Conservation (phyloP, 1,140 invertebrate species). For the Cydia pomonella region DNA sequence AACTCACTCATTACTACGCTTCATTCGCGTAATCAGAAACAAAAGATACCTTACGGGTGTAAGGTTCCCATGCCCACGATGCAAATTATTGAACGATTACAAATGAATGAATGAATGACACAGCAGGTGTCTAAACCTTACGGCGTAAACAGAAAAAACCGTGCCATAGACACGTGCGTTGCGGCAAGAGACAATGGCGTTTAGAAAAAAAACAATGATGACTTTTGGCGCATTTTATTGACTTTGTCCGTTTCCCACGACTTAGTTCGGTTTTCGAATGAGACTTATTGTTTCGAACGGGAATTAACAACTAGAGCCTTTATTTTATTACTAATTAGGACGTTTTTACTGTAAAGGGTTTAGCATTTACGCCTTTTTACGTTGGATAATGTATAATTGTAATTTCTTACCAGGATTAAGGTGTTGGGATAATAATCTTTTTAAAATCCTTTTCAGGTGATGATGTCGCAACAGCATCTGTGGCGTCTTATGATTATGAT, state of each 20-base stretch:
- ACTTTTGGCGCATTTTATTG: conserved; percentile 52
- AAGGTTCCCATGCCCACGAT: conserved; percentile 48
- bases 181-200: conserved; percentile 62
- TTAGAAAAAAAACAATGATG: conserved; percentile 54
- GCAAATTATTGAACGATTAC: conserved; percentile 58
- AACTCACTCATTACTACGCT: background rate
- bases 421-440: conserved; percentile 14
- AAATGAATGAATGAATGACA: conserved; percentile 62
- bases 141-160: conserved; percentile 46
- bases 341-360: background rate
- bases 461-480: conserved; percentile 23
- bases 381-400: background rate
- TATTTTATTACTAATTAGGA: background rate
- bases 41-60: conserved; percentile 18
- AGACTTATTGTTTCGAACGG: background rate
- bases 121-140: conserved; percentile 59
- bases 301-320: background rate
- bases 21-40: conserved; percentile 11
- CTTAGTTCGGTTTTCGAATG: background rate
- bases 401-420: conserved; percentile 14
- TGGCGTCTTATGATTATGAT: background rate
- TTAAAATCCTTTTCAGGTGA: conserved; percentile 29
- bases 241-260: conserved; percentile 55
- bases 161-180: conserved; percentile 72
- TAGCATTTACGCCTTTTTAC: background rate